phyloP scores from a whole-genome alignment of 2,888 invertebrate genomes.

The Conistra vaccinii region DNA sequence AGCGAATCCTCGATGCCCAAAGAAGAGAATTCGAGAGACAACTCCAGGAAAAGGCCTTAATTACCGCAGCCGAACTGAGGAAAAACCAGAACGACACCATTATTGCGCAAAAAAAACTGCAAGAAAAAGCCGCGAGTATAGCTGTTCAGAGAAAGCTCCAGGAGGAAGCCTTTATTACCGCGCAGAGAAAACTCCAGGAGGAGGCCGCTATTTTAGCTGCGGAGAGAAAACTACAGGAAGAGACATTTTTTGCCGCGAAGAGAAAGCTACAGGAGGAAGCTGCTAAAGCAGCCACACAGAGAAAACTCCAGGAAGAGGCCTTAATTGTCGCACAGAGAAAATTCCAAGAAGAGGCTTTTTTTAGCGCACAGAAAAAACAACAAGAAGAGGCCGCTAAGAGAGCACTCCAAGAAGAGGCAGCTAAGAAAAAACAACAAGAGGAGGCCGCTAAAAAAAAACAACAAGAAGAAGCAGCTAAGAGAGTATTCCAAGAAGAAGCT shows the following conservation, averaged over 20 bases:
- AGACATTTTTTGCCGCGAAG: neutral
- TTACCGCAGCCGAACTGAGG: neutral
- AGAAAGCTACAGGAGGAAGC: neutral
- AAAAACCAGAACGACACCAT: neutral
- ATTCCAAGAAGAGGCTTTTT: neutral
- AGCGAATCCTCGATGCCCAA: neutral
- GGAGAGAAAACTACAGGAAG: neutral
- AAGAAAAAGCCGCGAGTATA: neutral
- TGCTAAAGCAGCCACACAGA: neutral
- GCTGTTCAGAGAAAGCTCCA: neutral
- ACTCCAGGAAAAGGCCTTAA: neutral
- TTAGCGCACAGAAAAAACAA: neutral
- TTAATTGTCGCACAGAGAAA: neutral
- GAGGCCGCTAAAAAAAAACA: neutral
- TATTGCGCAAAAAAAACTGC: constrained; percentile 4
- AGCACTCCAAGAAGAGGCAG: neutral
- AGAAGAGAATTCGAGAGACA: neutral
- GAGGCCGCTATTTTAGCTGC: neutral
- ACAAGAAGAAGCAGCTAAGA: neutral
- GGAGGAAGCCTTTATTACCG: neutral
- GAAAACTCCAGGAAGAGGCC: neutral
- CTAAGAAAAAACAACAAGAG: neutral
- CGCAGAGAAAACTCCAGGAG: neutral
- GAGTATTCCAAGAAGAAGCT: neutral
- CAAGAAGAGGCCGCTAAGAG: neutral